A percentile compares a stretch with the other conserved stretches of the same genome.
Evolutionary conservation across 2,113 vertebrate genomes (phyloP).

Genomic region (Albula goreensis): DNA sequence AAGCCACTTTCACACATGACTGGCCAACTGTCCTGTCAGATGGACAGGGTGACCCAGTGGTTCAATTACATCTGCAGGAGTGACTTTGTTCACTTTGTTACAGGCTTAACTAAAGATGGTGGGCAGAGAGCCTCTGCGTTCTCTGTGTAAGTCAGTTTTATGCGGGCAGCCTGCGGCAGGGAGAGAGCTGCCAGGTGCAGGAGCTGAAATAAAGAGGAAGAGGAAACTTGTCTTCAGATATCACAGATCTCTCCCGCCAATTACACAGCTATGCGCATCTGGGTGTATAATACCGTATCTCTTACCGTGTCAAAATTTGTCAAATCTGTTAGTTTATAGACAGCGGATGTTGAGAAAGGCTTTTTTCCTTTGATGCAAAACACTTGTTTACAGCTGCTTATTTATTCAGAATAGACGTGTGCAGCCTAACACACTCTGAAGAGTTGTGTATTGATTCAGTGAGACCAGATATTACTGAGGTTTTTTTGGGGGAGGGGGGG

Average conservation of each 20-base stretch:
- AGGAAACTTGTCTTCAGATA: background rate
- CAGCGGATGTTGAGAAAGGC: background rate
- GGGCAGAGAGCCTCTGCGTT: background rate
- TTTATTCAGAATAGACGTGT: background rate
- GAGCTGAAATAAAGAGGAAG: background rate
- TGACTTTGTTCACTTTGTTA: background rate
- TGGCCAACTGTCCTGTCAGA: background rate
- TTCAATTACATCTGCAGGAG: background rate
- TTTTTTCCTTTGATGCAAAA: background rate
- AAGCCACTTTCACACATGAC: background rate
- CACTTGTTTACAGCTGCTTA: background rate
- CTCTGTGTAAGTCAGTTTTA: background rate
- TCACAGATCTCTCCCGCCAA: background rate
- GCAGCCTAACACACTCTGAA: background rate
- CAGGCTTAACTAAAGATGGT: background rate
- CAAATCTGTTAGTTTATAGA: background rate
- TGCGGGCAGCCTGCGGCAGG: background rate
- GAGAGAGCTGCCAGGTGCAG: background rate
- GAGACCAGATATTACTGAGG: background rate
- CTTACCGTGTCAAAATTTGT: too few relatives aligned
- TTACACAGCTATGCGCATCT: background rate
- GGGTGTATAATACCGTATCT: background rate
- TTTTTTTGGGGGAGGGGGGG: background rate
- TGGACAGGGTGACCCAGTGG: background rate
- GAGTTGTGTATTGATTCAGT: too few relatives aligned